These are phyloP conservation scores for Drosophila yakuba DNA, from an alignment of 1,140 invertebrate species.

Conservation along the genomic window DNA sequence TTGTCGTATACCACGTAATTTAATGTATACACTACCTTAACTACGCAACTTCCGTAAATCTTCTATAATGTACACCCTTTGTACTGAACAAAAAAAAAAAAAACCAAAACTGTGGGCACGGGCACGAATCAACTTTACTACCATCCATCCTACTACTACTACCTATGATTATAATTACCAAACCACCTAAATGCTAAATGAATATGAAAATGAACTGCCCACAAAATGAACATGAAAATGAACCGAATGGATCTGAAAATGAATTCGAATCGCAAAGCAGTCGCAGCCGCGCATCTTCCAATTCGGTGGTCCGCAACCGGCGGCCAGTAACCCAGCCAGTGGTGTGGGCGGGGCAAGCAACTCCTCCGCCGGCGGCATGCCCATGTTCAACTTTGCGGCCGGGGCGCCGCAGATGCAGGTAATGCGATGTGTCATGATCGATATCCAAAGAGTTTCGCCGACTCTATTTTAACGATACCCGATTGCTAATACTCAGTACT, in stretches of 20 bases:
- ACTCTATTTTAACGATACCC: conserved; percentile 19
- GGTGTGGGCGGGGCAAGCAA: conserved; percentile 5
- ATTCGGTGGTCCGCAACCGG: conserved; percentile 39
- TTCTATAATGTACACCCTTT: conserved; percentile 5
- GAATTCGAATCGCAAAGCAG: background rate
- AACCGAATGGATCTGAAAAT: conserved; percentile 1
- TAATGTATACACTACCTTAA: conserved; percentile 10
- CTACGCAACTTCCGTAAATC: conserved; percentile 9
- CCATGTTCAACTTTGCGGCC: conserved; percentile 58
- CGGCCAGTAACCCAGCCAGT: conserved; percentile 6
- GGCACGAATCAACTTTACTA: conserved; percentile 35
- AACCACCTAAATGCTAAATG: background rate
- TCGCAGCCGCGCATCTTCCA: conserved; percentile 53
- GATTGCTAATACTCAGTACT: conserved; percentile 6
- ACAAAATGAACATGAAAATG: background rate
- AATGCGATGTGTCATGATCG: conserved; percentile 45
- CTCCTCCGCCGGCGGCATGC: conserved; percentile 2
- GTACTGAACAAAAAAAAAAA: conserved; percentile 22
- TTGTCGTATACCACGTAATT: conserved; percentile 10
- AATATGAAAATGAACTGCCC: background rate
- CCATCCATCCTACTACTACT: conserved; percentile 19
- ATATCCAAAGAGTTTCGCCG: conserved; percentile 24
- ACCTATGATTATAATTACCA: conserved; percentile 22
- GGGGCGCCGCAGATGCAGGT: conserved; percentile 51
- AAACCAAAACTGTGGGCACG: conserved; percentile 19